Evolutionary conservation across 2,113 vertebrate species (phyloP).

Genomic region (Falco punctatus): DNA sequence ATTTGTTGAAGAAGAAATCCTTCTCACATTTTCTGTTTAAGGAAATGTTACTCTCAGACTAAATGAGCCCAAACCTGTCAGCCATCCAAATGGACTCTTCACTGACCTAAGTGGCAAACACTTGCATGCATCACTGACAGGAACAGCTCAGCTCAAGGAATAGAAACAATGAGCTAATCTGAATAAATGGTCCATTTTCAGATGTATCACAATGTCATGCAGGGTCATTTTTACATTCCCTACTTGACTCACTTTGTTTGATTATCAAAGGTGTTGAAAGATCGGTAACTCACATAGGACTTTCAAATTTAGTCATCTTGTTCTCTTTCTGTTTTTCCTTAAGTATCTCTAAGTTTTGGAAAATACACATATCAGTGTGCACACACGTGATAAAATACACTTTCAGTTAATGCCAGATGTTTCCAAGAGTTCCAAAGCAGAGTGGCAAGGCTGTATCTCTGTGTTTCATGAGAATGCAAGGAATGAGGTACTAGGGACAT

Average conservation of each 20-base stretch:
- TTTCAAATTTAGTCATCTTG: neutral
- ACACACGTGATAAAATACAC: neutral
- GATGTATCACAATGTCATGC: neutral
- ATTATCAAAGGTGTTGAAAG: slow-evolving; percentile 16
- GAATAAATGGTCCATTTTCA: slow-evolving; percentile 10
- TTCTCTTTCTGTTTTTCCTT: neutral
- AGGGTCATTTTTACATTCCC: neutral
- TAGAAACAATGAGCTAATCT: slow-evolving; percentile 24
- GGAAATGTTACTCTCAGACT: neutral
- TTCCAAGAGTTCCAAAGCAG: neutral
- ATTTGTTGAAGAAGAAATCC: neutral
- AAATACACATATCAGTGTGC: neutral
- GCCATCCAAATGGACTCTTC: slow-evolving; percentile 28
- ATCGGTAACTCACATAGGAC: neutral
- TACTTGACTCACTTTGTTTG: neutral
- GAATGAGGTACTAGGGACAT: neutral
- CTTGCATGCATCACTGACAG: neutral
- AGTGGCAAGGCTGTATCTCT: neutral
- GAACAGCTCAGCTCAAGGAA: slow-evolving; percentile 1
- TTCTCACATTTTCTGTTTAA: slow-evolving; percentile 22
- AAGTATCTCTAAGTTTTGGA: neutral
- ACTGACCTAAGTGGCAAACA: neutral
- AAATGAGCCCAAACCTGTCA: slow-evolving; percentile 14
- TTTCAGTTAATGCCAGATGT: neutral
- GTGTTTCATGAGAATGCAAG: neutral